Conservation (phyloP, 2,113 vertebrate species). For the Antigone vipio region DNA sequence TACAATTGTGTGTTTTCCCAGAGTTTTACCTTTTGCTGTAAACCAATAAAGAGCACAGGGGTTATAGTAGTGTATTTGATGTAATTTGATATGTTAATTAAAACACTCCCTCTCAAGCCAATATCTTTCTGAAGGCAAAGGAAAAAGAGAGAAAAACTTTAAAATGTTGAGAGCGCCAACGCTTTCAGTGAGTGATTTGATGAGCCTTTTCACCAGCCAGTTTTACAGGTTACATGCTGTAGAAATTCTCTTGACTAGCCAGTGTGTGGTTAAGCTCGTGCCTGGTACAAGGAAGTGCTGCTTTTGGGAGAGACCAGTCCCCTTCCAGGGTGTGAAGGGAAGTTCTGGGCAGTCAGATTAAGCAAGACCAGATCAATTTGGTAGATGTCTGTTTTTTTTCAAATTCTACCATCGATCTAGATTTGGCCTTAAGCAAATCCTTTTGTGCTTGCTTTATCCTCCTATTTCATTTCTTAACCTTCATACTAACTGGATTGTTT, state of each 20-base stretch:
- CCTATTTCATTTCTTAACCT: not conserved
- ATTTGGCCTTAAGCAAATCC: not conserved
- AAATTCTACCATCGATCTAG: not conserved
- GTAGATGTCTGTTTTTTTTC: not conserved
- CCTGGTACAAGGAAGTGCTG: not conserved
- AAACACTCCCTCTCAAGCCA: not conserved
- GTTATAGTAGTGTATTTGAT: not conserved
- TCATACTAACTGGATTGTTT: not conserved
- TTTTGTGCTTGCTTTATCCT: not conserved
- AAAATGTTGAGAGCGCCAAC: fast-evolving
- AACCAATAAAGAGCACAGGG: not conserved
- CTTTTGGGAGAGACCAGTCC: not conserved
- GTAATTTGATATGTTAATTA: not conserved
- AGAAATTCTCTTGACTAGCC: not conserved
- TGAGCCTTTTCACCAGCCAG: not conserved
- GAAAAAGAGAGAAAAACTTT: not conserved
- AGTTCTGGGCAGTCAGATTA: not conserved
- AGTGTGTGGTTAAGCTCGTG: not conserved
- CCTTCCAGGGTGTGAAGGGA: not conserved
- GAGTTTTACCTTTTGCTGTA: not conserved
- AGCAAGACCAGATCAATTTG: not conserved
- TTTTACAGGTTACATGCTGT: not conserved
- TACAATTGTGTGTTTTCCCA: not conserved
- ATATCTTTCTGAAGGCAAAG: not conserved
- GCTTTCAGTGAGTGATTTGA: not conserved